Evolutionary conservation across 2,113 vertebrate genomes (phyloP), one percentile per base, ranked within the genome.

Genomic region (Rhagologus leucostigma): DNA sequence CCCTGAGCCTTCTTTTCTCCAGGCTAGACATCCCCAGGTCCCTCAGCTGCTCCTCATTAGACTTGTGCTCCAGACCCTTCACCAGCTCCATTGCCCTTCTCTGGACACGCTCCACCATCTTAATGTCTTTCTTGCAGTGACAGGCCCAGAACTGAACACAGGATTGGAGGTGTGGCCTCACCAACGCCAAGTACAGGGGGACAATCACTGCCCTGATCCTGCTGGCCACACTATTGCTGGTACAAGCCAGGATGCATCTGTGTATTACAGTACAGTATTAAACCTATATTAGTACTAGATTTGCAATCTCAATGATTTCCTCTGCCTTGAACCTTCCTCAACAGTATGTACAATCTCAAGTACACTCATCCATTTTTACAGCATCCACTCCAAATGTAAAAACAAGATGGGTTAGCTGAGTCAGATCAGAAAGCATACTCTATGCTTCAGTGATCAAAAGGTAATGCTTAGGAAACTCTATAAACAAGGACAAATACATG

Each of bases 41-140:
- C 29, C 22, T 26, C 27, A 62, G 29, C 16, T 33, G 16, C 35
- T 50, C 42, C 75, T 37, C 65, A 41, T 10, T 11, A 35, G 17
- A 49, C 35, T 27, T 64, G 42, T 80, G 50, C 50, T 80, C 32
- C 19, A 80, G 50, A 56, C 4, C 13, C 21, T 35, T 49, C 35
- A 6, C 32, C 42, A 57, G 17, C 22, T 64, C 49, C 13, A 1
- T 3, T 50, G 26, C 26, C 35, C 50, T 64, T 63, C 49, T 50
- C 16, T 57, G 42, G 67, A 64, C 39, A 5, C 1, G 4, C 27
- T 65, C 35, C 32, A 49, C 49, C 50, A 15, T 35, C 35, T 50
- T 57, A 42, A 12, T 1, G 3, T 42, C 42, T 11, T 70, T 20
- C 41, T 50, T 1, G 1, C 0, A 42, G 21, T 64, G 26, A 73